phyloP scores from a whole-genome alignment of 2,888 invertebrate species.

The Unio delphinus region DNA sequence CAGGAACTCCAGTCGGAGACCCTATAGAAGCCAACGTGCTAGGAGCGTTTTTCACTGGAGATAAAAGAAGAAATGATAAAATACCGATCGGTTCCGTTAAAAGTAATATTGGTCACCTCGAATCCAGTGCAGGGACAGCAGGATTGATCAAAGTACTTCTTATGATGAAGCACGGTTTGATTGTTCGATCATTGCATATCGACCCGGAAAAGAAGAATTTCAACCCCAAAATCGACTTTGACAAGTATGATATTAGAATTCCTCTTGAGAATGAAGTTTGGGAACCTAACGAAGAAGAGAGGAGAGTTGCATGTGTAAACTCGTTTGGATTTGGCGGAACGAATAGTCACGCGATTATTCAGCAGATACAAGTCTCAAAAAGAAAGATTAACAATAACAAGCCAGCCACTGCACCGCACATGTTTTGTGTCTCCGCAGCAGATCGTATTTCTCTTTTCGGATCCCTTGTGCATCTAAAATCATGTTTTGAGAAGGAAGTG shows the following conservation, averaged over 20 bases:
- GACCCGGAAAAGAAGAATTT: conserved; percentile 20
- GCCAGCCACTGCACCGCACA: too few relatives aligned
- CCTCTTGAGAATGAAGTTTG: conserved; percentile 22
- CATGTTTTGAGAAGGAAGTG: not conserved
- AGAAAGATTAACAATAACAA: not conserved
- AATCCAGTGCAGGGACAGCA: conserved; percentile 56
- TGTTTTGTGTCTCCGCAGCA: too few relatives aligned
- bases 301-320: conserved; percentile 45
- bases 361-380: conserved; percentile 5
- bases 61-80: not conserved
- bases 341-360: conserved; percentile 53
- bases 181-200: conserved; percentile 48
- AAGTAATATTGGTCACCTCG: conserved; percentile 58
- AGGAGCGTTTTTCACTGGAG: conserved; percentile 26
- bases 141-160: conserved; percentile 55
- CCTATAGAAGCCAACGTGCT: conserved; percentile 43
- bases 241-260: conserved; percentile 36
- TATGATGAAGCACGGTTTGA: conserved; percentile 50
- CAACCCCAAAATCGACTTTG: conserved; percentile 46
- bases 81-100: conserved; percentile 54
- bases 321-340: conserved; percentile 62
- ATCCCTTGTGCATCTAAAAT: too few relatives aligned
- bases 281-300: conserved; percentile 19
- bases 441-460: too few relatives aligned
- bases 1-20: conserved; percentile 50